phyloP scores from a whole-genome alignment of 2,113 vertebrate species.

The Pterocles burchelli region DNA sequence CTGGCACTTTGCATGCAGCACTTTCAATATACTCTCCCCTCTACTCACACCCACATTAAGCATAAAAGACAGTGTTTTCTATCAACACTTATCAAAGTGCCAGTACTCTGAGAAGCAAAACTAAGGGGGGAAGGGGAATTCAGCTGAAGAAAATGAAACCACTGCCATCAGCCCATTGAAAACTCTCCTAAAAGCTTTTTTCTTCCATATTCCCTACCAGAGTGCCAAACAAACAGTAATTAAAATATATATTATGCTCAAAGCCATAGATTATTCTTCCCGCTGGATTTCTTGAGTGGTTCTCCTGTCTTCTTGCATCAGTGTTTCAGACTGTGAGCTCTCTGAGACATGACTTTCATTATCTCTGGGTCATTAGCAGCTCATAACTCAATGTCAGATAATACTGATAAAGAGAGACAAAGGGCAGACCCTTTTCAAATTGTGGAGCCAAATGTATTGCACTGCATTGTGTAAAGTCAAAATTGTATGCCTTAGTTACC shows the following conservation, averaged over 20 bases:
- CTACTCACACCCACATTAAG: constrained; percentile 32
- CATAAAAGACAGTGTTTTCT: constrained; percentile 45
- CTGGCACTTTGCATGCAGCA: constrained; percentile 12
- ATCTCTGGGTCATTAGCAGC: constrained; percentile 66
- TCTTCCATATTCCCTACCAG: constrained; percentile 2
- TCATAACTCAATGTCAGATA: constrained; percentile 64
- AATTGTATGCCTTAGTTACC: constrained; percentile 4
- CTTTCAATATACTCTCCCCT: constrained; percentile 11
- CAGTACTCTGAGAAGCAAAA: constrained; percentile 37
- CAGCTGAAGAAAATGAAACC: constrained; percentile 27
- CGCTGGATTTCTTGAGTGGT: constrained; percentile 59
- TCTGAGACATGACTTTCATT: constrained; percentile 60
- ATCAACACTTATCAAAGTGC: constrained; percentile 43
- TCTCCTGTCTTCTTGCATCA: constrained; percentile 53
- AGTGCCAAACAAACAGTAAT: constrained; percentile 51
- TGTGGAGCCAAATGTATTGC: constrained; percentile 31
- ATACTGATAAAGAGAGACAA: constrained; percentile 58
- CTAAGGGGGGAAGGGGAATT: not conserved
- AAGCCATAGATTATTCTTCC: constrained; percentile 56
- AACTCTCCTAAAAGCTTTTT: constrained; percentile 30
- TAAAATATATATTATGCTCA: constrained; percentile 54
- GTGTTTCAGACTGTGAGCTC: constrained; percentile 38
- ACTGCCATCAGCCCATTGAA: not conserved
- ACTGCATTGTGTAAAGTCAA: constrained; percentile 36
- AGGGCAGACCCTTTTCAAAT: constrained; percentile 59